Conservation (phyloP, 2,888 invertebrate genomes). For the Metallyticus violacea region DNA sequence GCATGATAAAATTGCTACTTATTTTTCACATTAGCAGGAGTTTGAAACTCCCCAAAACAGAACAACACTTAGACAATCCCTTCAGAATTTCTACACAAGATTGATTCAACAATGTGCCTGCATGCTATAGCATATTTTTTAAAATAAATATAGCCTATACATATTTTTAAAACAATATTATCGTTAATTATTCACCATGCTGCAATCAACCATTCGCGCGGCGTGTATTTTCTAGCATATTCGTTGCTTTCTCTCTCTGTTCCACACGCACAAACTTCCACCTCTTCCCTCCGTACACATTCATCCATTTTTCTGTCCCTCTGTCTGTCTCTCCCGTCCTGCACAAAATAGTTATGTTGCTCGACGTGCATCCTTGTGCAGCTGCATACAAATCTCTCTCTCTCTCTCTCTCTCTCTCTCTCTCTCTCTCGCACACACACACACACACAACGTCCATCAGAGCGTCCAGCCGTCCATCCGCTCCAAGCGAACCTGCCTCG, state of each 20-base stretch:
- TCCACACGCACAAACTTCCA: not conserved
- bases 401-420: no score
- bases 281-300: not conserved
- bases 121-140: not conserved
- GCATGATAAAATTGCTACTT: no score
- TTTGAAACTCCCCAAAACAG: no score
- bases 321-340: not conserved
- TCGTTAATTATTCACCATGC: not conserved
- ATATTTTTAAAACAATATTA: not conserved
- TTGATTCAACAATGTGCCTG: no score
- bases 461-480: no score
- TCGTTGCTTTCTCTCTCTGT: not conserved
- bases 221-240: not conserved
- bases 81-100: no score
- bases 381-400: not conserved
- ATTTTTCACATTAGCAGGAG: no score
- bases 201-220: not conserved
- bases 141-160: not conserved
- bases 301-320: not conserved
- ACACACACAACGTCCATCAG: not conserved
- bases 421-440: no score
- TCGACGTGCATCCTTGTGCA: not conserved
- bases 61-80: no score
- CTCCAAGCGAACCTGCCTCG: not conserved
- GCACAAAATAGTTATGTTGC: not conserved